Base-by-base conservation (phyloP, 2,888 invertebrate genomes). In the Papilio protenor region DNA sequence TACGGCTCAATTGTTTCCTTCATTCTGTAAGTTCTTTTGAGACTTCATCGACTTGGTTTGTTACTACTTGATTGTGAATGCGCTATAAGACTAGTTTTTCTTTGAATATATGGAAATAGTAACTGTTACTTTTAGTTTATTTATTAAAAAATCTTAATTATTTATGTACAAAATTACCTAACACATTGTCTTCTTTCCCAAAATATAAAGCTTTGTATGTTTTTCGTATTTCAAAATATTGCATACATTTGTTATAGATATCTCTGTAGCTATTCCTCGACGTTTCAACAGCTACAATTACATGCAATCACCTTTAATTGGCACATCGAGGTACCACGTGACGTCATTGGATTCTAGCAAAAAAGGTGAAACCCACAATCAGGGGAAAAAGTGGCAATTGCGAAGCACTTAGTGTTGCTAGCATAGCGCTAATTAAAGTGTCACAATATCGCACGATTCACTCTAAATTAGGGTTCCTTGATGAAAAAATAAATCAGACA, bases 361-460 rank as follows among this genome's bases (percentile, higher is more conserved):
- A 81, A 85, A 85, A 85, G 84, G 84, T 85, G 85, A 83, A 81
- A 82, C 81, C 82, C 83, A 85, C 86, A 85, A 85, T 84, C 82
- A 81, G 81, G 84, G 83, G 83, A 84, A 84, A 87, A 89, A 90
- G 91, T 90, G 90, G 88, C 90, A 90, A 90, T 90, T 88, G 86
- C 87, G 86, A 82, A 84, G 87, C 87, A 87, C 88, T 89, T 82
- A 81, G 85, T 86, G 86, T 86, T 87, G 86, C 86, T 82, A 86
- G 86, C 83, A 85, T 83, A 83, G 85, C 87, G 84, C 90, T 91
- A 92, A 92, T 92, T 92, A 92, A 90, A 86, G 87, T 87, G 85
- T 86, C 82, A 86, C 87, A 85, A 84, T 85, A 85, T 84, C 84
- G 82, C 85, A 82, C 83, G 81, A 79, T 83, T 84, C 83, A 82